phyloP scores from a whole-genome alignment of 2,888 invertebrate species.

The Clivina fossor region DNA sequence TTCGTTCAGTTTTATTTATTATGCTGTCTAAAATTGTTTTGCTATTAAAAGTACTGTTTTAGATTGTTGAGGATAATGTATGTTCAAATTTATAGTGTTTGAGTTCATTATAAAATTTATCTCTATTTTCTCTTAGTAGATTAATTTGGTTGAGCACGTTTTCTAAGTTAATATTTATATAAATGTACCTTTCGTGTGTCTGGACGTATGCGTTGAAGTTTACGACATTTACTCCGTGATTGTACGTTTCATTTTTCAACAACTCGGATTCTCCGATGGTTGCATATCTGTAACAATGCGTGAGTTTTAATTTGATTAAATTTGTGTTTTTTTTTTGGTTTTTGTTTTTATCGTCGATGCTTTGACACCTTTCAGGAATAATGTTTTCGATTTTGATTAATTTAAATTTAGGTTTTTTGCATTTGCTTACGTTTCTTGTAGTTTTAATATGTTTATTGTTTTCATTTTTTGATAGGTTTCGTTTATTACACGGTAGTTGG shows the following conservation, averaged over 20 bases:
- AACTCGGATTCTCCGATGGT: neutral
- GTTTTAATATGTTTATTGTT: too few relatives aligned
- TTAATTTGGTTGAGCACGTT: neutral
- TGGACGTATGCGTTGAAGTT: neutral
- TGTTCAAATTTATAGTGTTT: neutral
- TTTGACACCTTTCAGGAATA: neutral
- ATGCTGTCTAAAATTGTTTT: neutral
- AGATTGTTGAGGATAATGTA: neutral
- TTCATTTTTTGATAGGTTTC: conserved; percentile 30
- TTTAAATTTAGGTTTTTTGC: neutral
- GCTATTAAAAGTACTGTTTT: neutral
- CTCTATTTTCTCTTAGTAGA: neutral
- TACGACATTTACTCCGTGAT: neutral
- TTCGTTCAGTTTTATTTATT: neutral
- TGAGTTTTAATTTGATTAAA: conserved; percentile 1
- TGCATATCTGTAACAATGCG: neutral
- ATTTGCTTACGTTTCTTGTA: neutral
- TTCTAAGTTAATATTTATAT: neutral
- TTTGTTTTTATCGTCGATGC: neutral
- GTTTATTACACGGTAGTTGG: conserved; percentile 37
- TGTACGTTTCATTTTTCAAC: neutral
- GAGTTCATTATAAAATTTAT: neutral
- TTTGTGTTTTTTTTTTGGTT: neutral
- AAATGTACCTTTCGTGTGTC: conserved; percentile 3
- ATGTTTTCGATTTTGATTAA: neutral